phyloP scores from a whole-genome alignment of 2,888 invertebrate genomes.

The Craniophora ligustri region DNA sequence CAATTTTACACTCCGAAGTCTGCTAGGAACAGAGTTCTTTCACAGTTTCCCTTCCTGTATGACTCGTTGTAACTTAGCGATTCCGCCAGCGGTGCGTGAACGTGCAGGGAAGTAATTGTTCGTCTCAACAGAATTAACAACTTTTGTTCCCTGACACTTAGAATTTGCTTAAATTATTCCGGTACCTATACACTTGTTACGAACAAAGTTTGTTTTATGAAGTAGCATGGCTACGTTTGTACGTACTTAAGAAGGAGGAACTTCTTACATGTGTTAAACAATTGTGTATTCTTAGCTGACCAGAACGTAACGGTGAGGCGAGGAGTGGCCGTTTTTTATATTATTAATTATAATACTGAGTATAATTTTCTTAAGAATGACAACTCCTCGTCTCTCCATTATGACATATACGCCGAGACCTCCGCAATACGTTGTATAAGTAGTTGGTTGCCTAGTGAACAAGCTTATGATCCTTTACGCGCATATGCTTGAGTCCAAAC shows the following conservation, averaged over 20 bases:
- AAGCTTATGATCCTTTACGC: too few species aligned
- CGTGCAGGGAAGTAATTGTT: conserved; percentile 33
- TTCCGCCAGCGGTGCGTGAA: not conserved
- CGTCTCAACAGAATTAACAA: conserved; percentile 33
- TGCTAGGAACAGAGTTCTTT: not conserved
- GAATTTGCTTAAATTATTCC: conserved; percentile 35
- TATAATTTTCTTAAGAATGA: too few species aligned
- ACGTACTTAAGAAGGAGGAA: not conserved
- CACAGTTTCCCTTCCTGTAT: not conserved
- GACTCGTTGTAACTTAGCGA: not conserved
- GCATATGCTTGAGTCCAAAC: too few species aligned
- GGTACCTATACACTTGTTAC: conserved; percentile 15
- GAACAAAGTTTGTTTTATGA: conserved; percentile 7
- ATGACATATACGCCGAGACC: too few species aligned
- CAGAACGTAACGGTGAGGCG: too few species aligned
- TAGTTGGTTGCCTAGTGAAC: too few species aligned
- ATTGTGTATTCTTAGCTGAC: conserved; percentile 1
- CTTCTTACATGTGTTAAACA: conserved; percentile 4
- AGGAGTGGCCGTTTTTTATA: too few species aligned
- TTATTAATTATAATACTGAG: too few species aligned
- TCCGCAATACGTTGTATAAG: too few species aligned
- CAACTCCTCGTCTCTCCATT: too few species aligned
- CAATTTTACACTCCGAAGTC: not conserved
- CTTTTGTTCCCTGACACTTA: conserved; percentile 16
- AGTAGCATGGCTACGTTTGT: too few species aligned